Evolutionary conservation across 2,113 vertebrate genomes (phyloP).

Genomic region (Ctenomys sociabilis): DNA sequence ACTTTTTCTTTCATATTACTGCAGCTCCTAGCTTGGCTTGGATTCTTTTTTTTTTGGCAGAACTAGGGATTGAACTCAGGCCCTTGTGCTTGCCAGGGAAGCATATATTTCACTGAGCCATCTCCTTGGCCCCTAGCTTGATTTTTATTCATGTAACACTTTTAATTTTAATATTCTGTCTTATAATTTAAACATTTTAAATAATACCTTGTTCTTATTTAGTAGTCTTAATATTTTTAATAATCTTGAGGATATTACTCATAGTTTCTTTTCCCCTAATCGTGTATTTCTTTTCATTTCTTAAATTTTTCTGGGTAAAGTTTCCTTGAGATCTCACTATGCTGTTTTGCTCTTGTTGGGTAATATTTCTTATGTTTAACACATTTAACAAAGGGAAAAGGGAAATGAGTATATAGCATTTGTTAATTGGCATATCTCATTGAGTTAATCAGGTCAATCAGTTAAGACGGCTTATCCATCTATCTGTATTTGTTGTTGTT

Average conservation of each 20-base stretch:
- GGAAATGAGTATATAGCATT: background rate
- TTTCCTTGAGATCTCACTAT: background rate
- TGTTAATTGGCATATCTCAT: background rate
- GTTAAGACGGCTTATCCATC: background rate
- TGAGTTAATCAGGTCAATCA: background rate
- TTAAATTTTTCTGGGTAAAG: slow-evolving; percentile 21
- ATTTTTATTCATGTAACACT: slow-evolving; percentile 17
- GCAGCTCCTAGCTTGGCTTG: background rate
- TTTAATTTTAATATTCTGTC: slow-evolving; percentile 1
- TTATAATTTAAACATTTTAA: background rate
- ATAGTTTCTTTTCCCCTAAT: background rate
- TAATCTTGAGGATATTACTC: background rate
- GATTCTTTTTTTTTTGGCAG: too few species aligned
- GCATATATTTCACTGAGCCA: too few species aligned
- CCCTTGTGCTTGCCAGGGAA: too few species aligned
- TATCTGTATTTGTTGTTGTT: too few species aligned
- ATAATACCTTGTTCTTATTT: background rate
- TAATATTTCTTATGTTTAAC: background rate
- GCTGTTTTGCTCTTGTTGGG: background rate
- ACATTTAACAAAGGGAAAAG: background rate
- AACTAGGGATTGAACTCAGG: too few species aligned
- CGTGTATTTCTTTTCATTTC: background rate
- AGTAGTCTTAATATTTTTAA: background rate
- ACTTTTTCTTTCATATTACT: background rate
- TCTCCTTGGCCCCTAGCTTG: background rate